Base-by-base conservation (phyloP, 2,888 invertebrate genomes). In the Eurois occulta region DNA sequence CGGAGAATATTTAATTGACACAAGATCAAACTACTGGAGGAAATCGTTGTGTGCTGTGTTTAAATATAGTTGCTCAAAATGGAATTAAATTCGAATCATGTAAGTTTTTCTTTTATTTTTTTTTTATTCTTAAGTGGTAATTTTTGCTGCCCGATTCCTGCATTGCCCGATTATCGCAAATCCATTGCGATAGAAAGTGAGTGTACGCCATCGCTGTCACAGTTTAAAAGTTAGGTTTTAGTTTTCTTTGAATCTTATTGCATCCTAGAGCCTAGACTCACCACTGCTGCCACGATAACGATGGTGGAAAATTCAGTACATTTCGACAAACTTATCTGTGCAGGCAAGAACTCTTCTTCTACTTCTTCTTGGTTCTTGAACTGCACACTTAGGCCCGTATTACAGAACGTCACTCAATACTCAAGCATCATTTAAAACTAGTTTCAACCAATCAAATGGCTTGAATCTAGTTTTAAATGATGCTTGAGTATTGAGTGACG, bases 41-140 rank as follows among this genome's bases (percentile, higher is more conserved):
- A 72, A 62, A 76, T 75, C 82, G 88, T 81, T 82, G 87, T 88
- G 88, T 83, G 46, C 58, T 70, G 88, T 86, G 88, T 75, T 60
- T 70, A 41, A 79, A 73, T 68, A 69, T 60, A 75, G 83, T 86
- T 78, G 21, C 13, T 72, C 7, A 75, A 67, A 60, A 87, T 87
- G 88, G 87, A 87, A 88, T 75, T 86, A 67, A 84, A 76, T 76
- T 72, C 80, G 2, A 83, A 75, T 77, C 65, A 77, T 62, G 88
- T 88, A 46, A 87, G 88, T 88, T 18, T 18, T 41, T 72, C n/a
- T n/a, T n/a, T n/a, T n/a, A n/a, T 46, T 79, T 43, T 16, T 43
- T 18, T 58, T 46, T 16, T 16, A 11, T 58, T 55, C 43, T 62
- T 3, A 0, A 18, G 10, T 41, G 21, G 28, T 69, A 4, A 8